phyloP scores from a whole-genome alignment of 64 coral and sea anemone species.

The Montipora foliosa region DNA sequence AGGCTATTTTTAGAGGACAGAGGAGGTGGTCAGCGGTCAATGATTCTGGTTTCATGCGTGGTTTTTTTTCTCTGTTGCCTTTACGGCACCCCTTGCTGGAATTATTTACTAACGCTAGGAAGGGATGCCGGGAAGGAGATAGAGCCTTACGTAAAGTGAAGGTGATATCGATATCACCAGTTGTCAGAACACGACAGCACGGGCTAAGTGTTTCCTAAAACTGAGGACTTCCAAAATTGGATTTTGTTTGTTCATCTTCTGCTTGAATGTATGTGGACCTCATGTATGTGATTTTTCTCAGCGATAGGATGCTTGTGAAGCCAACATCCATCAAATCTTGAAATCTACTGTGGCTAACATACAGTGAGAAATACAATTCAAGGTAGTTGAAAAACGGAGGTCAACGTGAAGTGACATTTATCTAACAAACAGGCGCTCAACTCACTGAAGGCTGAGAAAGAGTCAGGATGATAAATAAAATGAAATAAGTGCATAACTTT shows the following conservation, averaged over 20 bases:
- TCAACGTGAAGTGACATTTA: too few relatives aligned
- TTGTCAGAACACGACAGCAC: conserved; percentile 5
- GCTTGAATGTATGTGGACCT: conserved; percentile 22
- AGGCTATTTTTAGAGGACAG: not conserved
- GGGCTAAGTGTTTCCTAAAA: conserved; percentile 38
- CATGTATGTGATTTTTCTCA: conserved; percentile 15
- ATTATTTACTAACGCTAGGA: conserved; percentile 61
- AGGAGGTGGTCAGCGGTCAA: not conserved
- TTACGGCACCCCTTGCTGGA: conserved; percentile 32
- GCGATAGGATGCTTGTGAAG: conserved; percentile 20
- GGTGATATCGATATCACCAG: too few relatives aligned
- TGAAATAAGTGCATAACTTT: too few relatives aligned
- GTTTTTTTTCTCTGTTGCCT: not conserved
- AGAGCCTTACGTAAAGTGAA: not conserved
- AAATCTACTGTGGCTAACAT: conserved; percentile 16
- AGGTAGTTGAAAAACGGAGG: not conserved
- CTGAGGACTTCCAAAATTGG: conserved; percentile 37
- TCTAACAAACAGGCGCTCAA: too few relatives aligned
- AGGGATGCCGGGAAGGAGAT: conserved; percentile 54
- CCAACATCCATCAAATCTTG: conserved; percentile 37
- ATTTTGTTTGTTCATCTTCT: conserved; percentile 44
- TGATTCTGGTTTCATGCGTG: not conserved
- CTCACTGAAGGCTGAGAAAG: too few relatives aligned
- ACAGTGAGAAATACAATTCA: conserved; percentile 17
- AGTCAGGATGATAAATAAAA: too few relatives aligned